Base-by-base conservation (phyloP, 2,888 invertebrate species). In the Archips xylosteana region DNA sequence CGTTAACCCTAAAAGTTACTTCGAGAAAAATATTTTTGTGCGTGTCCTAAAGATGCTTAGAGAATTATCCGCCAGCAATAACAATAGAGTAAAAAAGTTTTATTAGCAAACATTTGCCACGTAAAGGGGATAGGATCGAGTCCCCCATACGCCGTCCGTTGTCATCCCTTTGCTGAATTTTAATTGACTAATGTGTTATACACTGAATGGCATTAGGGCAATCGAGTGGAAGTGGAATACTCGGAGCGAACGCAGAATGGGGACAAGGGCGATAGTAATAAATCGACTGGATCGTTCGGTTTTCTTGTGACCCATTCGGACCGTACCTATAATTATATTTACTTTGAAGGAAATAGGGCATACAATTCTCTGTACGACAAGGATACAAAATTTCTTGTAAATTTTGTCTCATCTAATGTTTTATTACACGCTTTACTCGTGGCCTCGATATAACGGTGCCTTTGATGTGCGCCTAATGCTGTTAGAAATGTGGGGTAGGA, bases 381-480 rank as follows among this genome's bases (percentile, higher is more conserved):
- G 1, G 39, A 57, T 12, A 32, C 12, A 57, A 10, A 32, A 32
- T 3, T 12, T 34, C 3, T 57, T 2, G 15, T 62, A 23, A 5
- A 36, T 23, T 15, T 39, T n/a, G 10, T 61, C 13, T 15, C n/a
- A 42, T 8, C 13, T 62, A 32, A 42, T 61, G 73, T 49, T 42
- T 72, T 69, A 72, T 70, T 45, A 23, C 62, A 13, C 63, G 82
- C 82, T 68, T 45, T 54, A 75, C 78, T 77, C 73, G 74, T 80
- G 82, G 86, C 86, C 84, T 76, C 45, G 77, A 75, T 51, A 42
- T 83, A 86, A 86, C 87, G 82, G 86, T 81, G 80, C 80, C 80
- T 86, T 87, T 86, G 87, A 86, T 83, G 83, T 82, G 77, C 83
- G 76, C 79, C 84, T 83, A 83, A 79, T 77, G 80, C 81, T 80